Conservation (phyloP, 2,888 invertebrate genomes). For the Coenonympha glycerion region DNA sequence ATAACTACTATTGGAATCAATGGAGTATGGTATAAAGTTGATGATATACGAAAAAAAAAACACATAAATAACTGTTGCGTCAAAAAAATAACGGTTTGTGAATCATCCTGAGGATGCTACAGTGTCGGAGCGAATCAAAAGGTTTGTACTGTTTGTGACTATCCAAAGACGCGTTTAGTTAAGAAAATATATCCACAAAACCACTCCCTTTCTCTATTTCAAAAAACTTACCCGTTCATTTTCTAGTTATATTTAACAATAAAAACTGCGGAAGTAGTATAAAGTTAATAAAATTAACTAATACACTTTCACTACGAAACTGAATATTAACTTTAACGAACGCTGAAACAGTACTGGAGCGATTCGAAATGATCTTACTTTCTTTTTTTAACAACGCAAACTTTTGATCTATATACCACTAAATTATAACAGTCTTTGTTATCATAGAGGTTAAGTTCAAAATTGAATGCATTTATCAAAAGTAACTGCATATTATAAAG, state of each 20-base stretch:
- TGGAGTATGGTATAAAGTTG: no score
- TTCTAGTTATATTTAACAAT: neutral
- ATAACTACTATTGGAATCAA: no score
- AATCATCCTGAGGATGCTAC: no score
- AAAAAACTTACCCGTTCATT: constrained; percentile 6
- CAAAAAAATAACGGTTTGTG: no score
- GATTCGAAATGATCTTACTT: constrained; percentile 15
- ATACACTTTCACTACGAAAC: constrained; percentile 11
- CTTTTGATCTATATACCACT: neutral
- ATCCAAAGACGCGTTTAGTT: no score
- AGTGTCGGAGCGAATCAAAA: no score
- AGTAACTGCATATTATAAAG: neutral
- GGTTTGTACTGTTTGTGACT: no score
- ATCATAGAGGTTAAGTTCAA: constrained; percentile 6
- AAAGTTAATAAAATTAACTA: neutral
- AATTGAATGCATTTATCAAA: constrained; percentile 2
- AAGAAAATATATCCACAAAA: constrained; percentile 17
- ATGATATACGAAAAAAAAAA: no score
- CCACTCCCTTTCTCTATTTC: neutral
- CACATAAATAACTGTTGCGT: no score
- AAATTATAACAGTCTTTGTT: constrained; percentile 5
- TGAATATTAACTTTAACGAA: constrained; percentile 8
- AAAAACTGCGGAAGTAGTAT: neutral
- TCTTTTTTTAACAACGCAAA: constrained; percentile 23
- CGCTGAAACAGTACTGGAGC: constrained; percentile 13